Percentiles rank a stretch among this genome's conserved stretches.
These are phyloP conservation scores for Scaptodrosophila lebanonensis DNA, from an alignment of 1,140 invertebrate genomes.

Conservation along the genomic window DNA sequence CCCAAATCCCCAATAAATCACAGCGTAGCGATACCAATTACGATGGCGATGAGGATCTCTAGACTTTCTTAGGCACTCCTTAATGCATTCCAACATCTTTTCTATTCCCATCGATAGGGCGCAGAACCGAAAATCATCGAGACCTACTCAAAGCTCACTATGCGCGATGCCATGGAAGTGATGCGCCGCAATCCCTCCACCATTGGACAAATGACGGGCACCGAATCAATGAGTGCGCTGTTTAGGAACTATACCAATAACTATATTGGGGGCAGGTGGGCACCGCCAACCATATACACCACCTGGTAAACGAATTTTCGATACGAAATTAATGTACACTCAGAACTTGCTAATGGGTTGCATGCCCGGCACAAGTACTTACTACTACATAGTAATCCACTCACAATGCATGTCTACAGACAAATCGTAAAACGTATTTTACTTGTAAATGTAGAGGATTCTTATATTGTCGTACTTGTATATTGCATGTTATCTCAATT, in stretches of 20 bases:
- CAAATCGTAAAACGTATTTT: constrained; percentile 29
- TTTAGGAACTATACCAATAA: constrained; percentile 91
- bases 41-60: no score
- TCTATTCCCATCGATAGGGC: constrained; percentile 80
- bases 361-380: not conserved
- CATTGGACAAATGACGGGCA: constrained; percentile 88
- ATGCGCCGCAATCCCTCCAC: constrained; percentile 91
- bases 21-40: no score
- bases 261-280: constrained; percentile 89
- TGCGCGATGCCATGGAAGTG: constrained; percentile 94
- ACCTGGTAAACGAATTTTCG: constrained; percentile 78
- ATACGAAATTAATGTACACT: constrained; percentile 24
- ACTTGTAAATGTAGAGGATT: no score
- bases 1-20: no score
- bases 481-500: no score
- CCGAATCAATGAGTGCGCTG: constrained; percentile 92
- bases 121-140: constrained; percentile 96
- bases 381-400: constrained; percentile 12
- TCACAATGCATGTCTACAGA: constrained; percentile 55
- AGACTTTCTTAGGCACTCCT: no score
- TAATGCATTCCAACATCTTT: no score
- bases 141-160: constrained; percentile 94
- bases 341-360: no score
- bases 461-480: no score
- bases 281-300: constrained; percentile 76